A percentile compares a stretch with the other conserved stretches of the same genome.
Evolutionary conservation across 1,140 invertebrate species (phyloP).

Genomic region (Drosophila lowei): DNA sequence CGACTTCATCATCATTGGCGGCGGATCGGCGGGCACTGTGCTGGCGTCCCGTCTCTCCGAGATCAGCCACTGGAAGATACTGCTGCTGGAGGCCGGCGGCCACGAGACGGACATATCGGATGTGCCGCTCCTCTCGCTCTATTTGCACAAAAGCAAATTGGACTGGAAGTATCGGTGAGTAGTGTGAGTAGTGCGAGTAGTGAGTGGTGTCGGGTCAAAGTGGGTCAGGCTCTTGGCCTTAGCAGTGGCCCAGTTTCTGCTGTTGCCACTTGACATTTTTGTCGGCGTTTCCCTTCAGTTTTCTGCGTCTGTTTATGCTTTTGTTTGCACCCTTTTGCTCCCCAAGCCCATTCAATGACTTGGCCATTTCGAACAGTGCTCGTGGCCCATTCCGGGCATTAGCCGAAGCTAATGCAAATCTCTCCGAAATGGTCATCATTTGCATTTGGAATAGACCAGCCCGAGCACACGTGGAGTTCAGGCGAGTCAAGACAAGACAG

Average conservation of each 20-base stretch:
- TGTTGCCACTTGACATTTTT: constrained; percentile 7
- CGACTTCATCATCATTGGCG: constrained; percentile 92
- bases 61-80: constrained; percentile 89
- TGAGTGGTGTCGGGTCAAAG: constrained; percentile 84
- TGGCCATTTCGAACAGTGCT: constrained; percentile 4
- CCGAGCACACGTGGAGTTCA: constrained; percentile 19
- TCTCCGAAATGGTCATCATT: constrained; percentile 18
- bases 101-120: constrained; percentile 92
- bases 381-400: constrained; percentile 11
- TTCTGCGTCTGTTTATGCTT: not conserved
- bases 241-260: constrained; percentile 48
- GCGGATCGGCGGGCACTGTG: constrained; percentile 94
- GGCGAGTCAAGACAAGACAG: constrained; percentile 3
- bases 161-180: constrained; percentile 95
- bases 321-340: constrained; percentile 17
- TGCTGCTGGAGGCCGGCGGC: constrained; percentile 94
- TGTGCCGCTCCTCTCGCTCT: constrained; percentile 92
- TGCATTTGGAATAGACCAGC: constrained; percentile 34
- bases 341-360: constrained; percentile 17
- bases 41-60: constrained; percentile 93
- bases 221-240: constrained; percentile 26
- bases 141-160: constrained; percentile 93
- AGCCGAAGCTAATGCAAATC: constrained; percentile 24
- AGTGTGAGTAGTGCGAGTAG: constrained; percentile 84
- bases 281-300: not conserved